phyloP scores from a whole-genome alignment of 1,140 invertebrate genomes.

The Parasteatoda tepidariorum region DNA sequence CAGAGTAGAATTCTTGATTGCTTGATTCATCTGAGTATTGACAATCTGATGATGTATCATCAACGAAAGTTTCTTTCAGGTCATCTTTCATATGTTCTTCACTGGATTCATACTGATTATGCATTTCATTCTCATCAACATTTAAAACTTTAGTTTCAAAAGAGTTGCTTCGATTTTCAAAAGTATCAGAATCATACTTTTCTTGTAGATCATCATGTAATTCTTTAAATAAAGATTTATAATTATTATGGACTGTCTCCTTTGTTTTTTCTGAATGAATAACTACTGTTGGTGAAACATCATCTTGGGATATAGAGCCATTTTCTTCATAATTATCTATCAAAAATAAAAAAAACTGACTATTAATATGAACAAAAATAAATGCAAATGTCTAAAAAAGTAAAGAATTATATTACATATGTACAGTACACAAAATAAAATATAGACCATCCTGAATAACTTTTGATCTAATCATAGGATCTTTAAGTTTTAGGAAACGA shows the following conservation, averaged over 20 bases:
- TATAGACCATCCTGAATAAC: too few species aligned
- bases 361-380: not conserved
- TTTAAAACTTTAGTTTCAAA: not conserved
- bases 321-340: constrained; percentile 9
- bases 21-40: constrained; percentile 52
- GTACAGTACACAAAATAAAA: too few species aligned
- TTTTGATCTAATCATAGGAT: too few species aligned
- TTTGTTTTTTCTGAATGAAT: not conserved
- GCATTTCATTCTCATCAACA: not conserved
- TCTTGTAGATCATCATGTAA: constrained; percentile 35
- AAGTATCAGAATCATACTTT: constrained; percentile 50
- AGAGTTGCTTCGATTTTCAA: not conserved
- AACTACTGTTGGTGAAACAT: not conserved
- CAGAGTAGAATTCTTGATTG: constrained; percentile 23
- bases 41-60: constrained; percentile 48
- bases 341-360: not conserved
- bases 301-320: not conserved
- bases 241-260: not conserved
- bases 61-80: constrained; percentile 54
- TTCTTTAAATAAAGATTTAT: constrained; percentile 33
- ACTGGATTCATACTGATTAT: not conserved
- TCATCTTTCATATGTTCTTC: constrained; percentile 37
- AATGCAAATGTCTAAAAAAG: too few species aligned
- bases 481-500: too few species aligned
- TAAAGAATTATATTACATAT: too few species aligned